Base-by-base conservation (phyloP, 2,113 vertebrate genomes). In the Malurus elegans region DNA sequence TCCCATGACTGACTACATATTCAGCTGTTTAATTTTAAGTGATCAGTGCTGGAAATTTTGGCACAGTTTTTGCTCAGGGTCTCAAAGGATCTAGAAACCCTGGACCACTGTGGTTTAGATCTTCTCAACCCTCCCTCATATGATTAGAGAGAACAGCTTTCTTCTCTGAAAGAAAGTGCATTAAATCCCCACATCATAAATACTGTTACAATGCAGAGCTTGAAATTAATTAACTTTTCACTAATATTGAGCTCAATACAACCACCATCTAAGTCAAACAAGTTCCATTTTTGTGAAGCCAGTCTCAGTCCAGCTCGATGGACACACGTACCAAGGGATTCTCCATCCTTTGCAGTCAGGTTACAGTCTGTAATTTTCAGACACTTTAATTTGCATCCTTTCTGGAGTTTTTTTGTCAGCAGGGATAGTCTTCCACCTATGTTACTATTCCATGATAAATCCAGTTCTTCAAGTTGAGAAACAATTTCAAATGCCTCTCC, bases 371-470 rank as follows among this genome's bases (percentile, higher is more conserved):
- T 98, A 28, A 99, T 92, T 95, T 98, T 98, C 64, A 99, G 97
- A 50, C 96, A 97, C 78, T 96, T 98, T 93, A 99, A 87, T 28
- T 95, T 93, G 87, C 93, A 97, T 26, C 88, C 95, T 31, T 94
- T 92, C 20, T 61, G 93, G 8, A 99, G 53, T 40, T 97, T 97
- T 81, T 97, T 97, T 66, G 98, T 96, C 48, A 99, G 91, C 80
- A 97, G 89, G 42, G 97, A 98, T 50, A 99, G 83, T 66, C 97
- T 98, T 26, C 98, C 98, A 32, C 99, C 98, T 6, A 99, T 88
- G 13, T 97, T 94, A 40, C 83, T 48, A 80, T 99, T 99, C 98
- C 98, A 99, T 67, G 99, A 99, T 85, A 99, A 96, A 95, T 99
- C 98, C 57, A 99, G 81, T 86, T 98, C 91, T 96, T 99, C 98